Evolutionary conservation across 2,888 invertebrate genomes (phyloP), one percentile per base, ranked within the genome.

Genomic region (Esperia sulphurella): DNA sequence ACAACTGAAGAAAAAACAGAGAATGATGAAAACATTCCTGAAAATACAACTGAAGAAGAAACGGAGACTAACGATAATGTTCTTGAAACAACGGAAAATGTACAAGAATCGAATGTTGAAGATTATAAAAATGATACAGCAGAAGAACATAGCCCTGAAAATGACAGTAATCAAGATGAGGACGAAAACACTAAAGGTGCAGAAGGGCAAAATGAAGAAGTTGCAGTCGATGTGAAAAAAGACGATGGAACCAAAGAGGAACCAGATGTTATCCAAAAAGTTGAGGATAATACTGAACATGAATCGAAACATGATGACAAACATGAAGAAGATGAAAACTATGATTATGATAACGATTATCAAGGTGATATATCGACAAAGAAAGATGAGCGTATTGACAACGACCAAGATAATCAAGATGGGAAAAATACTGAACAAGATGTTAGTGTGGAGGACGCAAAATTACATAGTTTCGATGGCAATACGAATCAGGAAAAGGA

Each of bases 341-440:
- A 52, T 30, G 47, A 45, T 31, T 41, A 52, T 21, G 51, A 57
- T 14, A 33, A 53, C 40, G 29, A 37, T n/a, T 44, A 59, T 42
- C 49, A 55, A 41, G 14, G 41, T 40, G 30, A 38, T 43, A n/a
- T n/a, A n/a, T n/a, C n/a, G 29, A 48, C 53, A 21, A 45, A 38
- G 37, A 37, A 52, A 41, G 35, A 50, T 21, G 37, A 46, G n/a
- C 14, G 30, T 45, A 47, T 7, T 31, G 31, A 10, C 31, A 8
- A 31, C 1, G 9, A 7, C 31, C 31, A 31, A 31, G 31, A 31
- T 31, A 8, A 31, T 10, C 49, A 51, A 41, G 50, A 57, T 44
- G 51, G 58, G 40, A 44, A 37, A 30, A 33, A 59, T 33, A 46
- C 57, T 33, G 55, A 64, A 52, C 63, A 66, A 53, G 54, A 60